Evolutionary conservation across 2,888 invertebrate species (phyloP), one percentile per base, ranked within the genome.

Genomic region (Lithophane semibrunnea): DNA sequence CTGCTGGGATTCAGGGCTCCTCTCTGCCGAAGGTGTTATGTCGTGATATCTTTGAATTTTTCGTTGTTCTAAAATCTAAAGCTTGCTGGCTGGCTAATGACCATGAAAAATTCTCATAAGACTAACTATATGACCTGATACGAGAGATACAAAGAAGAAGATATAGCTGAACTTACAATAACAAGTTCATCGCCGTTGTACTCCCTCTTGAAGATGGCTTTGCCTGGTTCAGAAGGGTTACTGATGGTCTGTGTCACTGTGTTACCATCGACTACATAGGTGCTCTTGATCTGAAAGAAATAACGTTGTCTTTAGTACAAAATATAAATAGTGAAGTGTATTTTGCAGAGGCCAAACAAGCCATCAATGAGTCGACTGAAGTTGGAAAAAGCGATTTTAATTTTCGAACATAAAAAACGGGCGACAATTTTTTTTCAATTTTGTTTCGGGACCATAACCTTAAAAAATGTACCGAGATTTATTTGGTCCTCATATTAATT

Each of bases 181-280:
- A 89, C 85, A 0, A 94, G 88, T 24, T 91, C 90, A 63, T 92
- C 89, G 3, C 89, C 93, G 4, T 84, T 88, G 87, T 90, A 95
- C 63, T 92, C 93, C 75, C 92, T 92, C 84, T 90, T 92, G 86
- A 92, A 90, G 16, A 84, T 88, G 2, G 91, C 80, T 5, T 42
- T 42, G 24, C 89, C 88, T 16, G 87, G 84, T 0, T 82, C 24
- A 37, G 91, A 80, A 21, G 64, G 42, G 2, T 1, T 3, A 3
- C 77, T 88, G 21, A 93, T 79, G 7, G 85, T 86, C 74, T 95
- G 94, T 0, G 91, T 93, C 4, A 94, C 83, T 0, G 88, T 90
- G 83, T 94, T 90, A 13, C 94, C 94, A 10, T 93, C 91, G 0
- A 94, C 89, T 0, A 89, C 92, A 85, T 91, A 90, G 7, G 82